Evolutionary conservation across 2,888 invertebrate genomes (phyloP).

Genomic region (Strigamia crassipes): DNA sequence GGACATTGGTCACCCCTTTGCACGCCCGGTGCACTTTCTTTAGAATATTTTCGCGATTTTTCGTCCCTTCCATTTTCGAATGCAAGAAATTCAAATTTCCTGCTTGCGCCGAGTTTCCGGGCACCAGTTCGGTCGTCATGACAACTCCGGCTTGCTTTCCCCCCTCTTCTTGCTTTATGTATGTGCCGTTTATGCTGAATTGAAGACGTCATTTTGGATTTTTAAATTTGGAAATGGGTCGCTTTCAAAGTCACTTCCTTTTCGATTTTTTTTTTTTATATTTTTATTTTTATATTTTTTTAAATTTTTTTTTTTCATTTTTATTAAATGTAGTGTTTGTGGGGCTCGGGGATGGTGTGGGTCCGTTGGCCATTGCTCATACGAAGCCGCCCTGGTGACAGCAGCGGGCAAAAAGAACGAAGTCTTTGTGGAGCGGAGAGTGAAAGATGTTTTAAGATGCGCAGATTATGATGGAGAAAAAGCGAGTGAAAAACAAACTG

Average conservation of each 20-base stretch:
- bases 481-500: slow-evolving; percentile 28
- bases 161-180: slow-evolving; percentile 13
- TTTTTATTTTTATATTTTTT: background rate
- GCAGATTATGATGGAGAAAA: slow-evolving; percentile 5
- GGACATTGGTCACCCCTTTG: slow-evolving; percentile 22
- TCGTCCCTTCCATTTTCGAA: background rate
- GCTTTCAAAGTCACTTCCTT: slow-evolving; percentile 35
- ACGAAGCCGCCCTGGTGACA: slow-evolving; percentile 28
- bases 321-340: background rate
- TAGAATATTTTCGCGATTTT: slow-evolving; percentile 3
- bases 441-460: slow-evolving; percentile 34
- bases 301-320: background rate
- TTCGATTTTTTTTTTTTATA: background rate
- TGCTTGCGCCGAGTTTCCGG: slow-evolving; percentile 42
- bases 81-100: slow-evolving; percentile 45
- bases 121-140: slow-evolving; percentile 13
- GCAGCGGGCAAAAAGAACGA: slow-evolving; percentile 20
- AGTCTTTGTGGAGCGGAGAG: background rate
- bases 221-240: slow-evolving; percentile 32
- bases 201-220: slow-evolving; percentile 41
- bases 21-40: slow-evolving; percentile 1
- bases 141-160: background rate
- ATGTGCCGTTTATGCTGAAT: slow-evolving; percentile 43
- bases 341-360: background rate
- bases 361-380: slow-evolving; percentile 15